Evolutionary conservation across 1,140 invertebrate genomes (phyloP), one percentile per base, ranked within the genome.

Genomic region (Lucilia cuprina): DNA sequence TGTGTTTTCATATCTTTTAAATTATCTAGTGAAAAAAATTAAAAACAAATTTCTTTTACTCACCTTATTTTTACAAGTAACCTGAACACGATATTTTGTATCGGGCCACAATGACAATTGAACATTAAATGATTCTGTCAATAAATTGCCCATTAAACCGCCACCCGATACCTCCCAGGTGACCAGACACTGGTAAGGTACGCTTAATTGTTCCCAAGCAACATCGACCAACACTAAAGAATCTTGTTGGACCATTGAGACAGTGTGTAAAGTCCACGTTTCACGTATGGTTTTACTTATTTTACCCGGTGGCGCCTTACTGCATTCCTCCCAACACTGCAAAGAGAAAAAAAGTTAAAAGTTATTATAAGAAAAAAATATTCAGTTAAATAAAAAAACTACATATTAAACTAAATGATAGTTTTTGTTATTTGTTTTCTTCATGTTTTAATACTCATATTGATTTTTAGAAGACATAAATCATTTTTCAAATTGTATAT

Each of bases 131-230:
- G 95, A 94, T 87, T 96, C 95, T 34, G 95, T 96, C 87, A 96
- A 95, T n/a, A 96, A 92, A 91, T 96, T 96, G 78, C 96, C 96
- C 89, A 95, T 96, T n/a, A 96, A 92, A 49, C 95, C 95, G 75
- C 95, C 95, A 74, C 95, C 95, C 86, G 95, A 95, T 10, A 96
- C 94, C 92, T 96, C 95, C 96, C 96, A 96, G 65, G 95, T 96
- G 82, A 96, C 95, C 86, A 96, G 92, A 90, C 96, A 96, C 50
- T 96, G 93, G 83, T 92, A 94, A 84, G 92, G 93, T 55, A 88
- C 92, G 88, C 93, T 93, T 91, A 93, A 93, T 70, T 93, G 92
- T 85, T 94, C 94, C 95, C 95, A 96, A 55, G 94, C 94, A 83
- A 96, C 94, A 92, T 96, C 95, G 35, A 94, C 95, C 77, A 96